Evolutionary conservation across 37 sponge, comb jelly and placozoan genomes (phyloP).

Genomic region (Aplysina aerophoba): DNA sequence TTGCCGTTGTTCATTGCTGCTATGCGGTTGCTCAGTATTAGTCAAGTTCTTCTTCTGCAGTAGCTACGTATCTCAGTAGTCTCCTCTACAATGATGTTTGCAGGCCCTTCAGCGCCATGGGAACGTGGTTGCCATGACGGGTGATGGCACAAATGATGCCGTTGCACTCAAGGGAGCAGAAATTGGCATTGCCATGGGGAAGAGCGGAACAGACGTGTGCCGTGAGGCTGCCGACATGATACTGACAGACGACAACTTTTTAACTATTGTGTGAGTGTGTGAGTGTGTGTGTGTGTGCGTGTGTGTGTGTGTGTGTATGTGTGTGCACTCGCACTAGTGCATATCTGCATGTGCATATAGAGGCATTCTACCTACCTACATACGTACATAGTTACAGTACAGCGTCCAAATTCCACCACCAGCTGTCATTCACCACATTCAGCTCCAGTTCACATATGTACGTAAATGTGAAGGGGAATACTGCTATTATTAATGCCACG

Average conservation of each 20-base stretch:
- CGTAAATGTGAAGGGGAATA: too few species aligned
- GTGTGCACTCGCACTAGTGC: too few species aligned
- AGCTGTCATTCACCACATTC: too few species aligned
- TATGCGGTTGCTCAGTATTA: too few species aligned
- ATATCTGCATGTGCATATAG: too few species aligned
- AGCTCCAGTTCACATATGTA: too few species aligned
- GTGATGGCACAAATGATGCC: conserved; percentile 99
- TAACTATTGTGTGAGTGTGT: conserved; percentile 82
- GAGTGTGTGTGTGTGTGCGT: background rate
- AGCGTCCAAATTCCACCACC: too few species aligned
- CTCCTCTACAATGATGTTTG: background rate
- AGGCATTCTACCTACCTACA: too few species aligned
- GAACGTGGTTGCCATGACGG: conserved; percentile 97
- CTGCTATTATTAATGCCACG: too few species aligned
- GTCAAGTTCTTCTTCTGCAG: too few species aligned
- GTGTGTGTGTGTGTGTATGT: background rate
- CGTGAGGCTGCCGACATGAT: conserved; percentile 98
- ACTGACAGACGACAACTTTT: conserved; percentile 93
- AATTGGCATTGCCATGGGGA: conserved; percentile 99
- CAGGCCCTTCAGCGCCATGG: conserved; percentile 83
- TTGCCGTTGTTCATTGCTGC: background rate
- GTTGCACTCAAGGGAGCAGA: conserved; percentile 97
- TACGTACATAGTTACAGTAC: too few species aligned
- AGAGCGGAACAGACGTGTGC: conserved; percentile 95
- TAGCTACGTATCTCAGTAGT: background rate